phyloP scores from a whole-genome alignment of 2,888 invertebrate species.

The Leucoma salicis region DNA sequence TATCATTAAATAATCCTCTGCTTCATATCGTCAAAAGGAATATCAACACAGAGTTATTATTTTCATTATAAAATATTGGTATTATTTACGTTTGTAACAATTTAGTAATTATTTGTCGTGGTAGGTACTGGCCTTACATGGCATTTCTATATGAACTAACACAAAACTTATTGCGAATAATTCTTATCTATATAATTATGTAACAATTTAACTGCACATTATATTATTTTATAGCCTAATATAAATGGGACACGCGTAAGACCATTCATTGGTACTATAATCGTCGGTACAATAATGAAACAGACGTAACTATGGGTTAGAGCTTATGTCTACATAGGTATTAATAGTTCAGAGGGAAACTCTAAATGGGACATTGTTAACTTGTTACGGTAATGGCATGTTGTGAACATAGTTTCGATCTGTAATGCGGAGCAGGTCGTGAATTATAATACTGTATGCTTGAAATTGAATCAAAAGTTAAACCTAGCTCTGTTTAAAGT shows the following conservation, averaged over 20 bases:
- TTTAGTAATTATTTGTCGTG: too few relatives aligned
- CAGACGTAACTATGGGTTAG: constrained; percentile 1
- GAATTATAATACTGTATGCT: neutral
- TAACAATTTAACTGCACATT: constrained; percentile 1
- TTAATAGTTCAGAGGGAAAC: constrained; percentile 24
- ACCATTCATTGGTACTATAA: constrained; percentile 25
- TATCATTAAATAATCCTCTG: too few relatives aligned
- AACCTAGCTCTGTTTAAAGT: too few relatives aligned
- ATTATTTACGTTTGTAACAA: too few relatives aligned
- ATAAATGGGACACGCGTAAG: constrained; percentile 14
- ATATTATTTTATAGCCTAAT: constrained; percentile 3
- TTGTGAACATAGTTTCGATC: constrained; percentile 2
- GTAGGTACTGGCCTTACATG: too few relatives aligned
- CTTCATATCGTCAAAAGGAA: too few relatives aligned
- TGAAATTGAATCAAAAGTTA: neutral
- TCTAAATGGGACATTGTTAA: constrained; percentile 17
- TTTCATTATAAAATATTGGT: too few relatives aligned
- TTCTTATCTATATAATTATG: too few relatives aligned
- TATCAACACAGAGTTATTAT: too few relatives aligned
- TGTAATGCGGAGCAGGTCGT: neutral
- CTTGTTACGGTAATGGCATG: constrained; percentile 12
- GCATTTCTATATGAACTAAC: too few relatives aligned
- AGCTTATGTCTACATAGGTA: constrained; percentile 15
- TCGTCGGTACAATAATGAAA: constrained; percentile 21
- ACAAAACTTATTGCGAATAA: too few relatives aligned